Evolutionary conservation across 37 sponge, comb jelly and placozoan species (phyloP).

Genomic region (Oscarella lobularis): DNA sequence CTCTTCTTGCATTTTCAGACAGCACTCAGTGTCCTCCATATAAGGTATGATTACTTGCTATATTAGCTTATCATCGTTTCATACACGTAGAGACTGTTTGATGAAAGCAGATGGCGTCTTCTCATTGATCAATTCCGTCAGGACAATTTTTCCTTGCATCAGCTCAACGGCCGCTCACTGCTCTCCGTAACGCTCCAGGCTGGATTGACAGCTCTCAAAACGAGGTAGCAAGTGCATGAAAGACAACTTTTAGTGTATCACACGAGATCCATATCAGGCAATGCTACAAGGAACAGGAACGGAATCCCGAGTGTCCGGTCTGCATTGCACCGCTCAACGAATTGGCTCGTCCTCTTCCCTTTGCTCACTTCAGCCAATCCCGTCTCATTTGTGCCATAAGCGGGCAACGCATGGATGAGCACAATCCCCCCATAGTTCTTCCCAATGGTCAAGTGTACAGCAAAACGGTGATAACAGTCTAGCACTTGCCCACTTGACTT

Average conservation of each 20-base stretch:
- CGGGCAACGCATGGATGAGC: constrained; percentile 85
- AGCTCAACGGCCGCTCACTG: constrained; percentile 65
- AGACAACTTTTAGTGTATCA: background rate
- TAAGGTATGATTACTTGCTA: constrained; percentile 22
- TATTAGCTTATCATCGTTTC: constrained; percentile 4
- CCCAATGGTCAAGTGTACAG: constrained; percentile 96
- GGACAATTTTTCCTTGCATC: constrained; percentile 76
- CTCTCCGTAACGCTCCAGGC: constrained; percentile 76
- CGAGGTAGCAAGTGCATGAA: constrained; percentile 56
- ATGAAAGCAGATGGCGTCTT: constrained; percentile 64
- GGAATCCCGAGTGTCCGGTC: constrained; percentile 81
- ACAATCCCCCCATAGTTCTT: constrained; percentile 90
- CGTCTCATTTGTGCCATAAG: constrained; percentile 80
- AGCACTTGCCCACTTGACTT: no score
- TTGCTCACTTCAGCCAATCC: constrained; percentile 87
- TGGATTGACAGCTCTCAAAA: constrained; percentile 91
- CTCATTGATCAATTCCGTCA: constrained; percentile 67
- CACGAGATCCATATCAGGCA: constrained; percentile 22
- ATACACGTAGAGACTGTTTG: constrained; percentile 55
- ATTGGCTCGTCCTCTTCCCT: constrained; percentile 84
- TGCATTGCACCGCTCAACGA: constrained; percentile 76
- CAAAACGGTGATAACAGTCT: constrained; percentile 38
- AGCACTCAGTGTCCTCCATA: constrained; percentile 50
- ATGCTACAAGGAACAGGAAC: constrained; percentile 47
- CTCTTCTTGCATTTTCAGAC: constrained; percentile 69